Evolutionary conservation across 2,113 vertebrate genomes (phyloP), one percentile per base, ranked within the genome.

Genomic region (Lontra canadensis): DNA sequence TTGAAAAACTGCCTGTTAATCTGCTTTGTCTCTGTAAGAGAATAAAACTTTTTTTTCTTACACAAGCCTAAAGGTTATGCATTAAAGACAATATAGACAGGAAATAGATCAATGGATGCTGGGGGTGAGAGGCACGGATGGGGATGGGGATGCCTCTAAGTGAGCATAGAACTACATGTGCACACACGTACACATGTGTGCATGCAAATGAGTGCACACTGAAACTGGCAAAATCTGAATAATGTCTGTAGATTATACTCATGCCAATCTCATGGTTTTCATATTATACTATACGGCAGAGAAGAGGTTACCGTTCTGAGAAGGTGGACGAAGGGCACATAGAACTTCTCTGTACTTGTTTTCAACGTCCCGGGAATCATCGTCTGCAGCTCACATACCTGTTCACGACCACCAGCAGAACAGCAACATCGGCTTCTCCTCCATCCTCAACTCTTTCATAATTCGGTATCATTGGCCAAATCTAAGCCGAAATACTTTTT

Each of bases 1-100:
- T 65, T 90, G 93, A 96, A 97, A 95, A 95, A 59, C 59, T 96
- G 49, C 47, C 39, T 92, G 20, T 74, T 96, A 94, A 95, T 90
- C 76, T 93, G 26, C 39, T 80, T 88, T 79, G 47, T 49, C 95
- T 89, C 69, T 87, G 7, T 94, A 87, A 96, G 74, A 96, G 36
- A 97, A 81, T 78, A 84, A 88, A 94, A 78, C 55, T 95, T 96
- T 74, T 76, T 76, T 52, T 89, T 95, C 55, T 96, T 83, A 85
- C 17, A 29, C 76, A 97, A 94, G 25, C 92, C 73, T 91, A 44
- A 96, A 96, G 25, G 47, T 97, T 95, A 88, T 65, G 59, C 29
- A 57, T 18, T 29, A 96, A 88, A 49, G 12, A 63, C 20, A 17
- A 36, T n/a, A 39, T 34, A 93, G 63, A 61, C 34, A 10, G 65